Evolutionary conservation across 2,888 invertebrate genomes (phyloP).

Genomic region (Strigamia transsilvanica): DNA sequence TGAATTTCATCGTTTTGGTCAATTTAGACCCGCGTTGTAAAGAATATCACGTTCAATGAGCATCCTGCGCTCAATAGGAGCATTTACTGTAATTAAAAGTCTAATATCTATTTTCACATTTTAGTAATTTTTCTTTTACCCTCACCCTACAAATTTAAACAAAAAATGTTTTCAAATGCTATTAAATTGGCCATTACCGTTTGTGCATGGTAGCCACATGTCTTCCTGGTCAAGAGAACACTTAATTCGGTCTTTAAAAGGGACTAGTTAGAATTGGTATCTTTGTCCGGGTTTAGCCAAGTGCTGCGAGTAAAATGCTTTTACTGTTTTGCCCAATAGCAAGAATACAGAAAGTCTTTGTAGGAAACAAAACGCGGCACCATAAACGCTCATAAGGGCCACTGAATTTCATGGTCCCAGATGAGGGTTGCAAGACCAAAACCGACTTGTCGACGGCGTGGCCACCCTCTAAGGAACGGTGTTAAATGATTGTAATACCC

Average conservation of each 20-base stretch:
- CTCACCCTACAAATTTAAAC: no score
- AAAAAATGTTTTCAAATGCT: no score
- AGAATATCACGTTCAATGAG: no score
- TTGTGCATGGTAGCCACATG: not conserved
- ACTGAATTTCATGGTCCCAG: slow-evolving; percentile 14
- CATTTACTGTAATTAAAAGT: no score
- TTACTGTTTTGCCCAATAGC: slow-evolving; percentile 3
- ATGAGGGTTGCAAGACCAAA: not conserved
- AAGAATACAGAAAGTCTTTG: slow-evolving; percentile 9
- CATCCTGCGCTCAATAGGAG: no score
- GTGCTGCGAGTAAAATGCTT: not conserved
- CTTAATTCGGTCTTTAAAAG: not conserved
- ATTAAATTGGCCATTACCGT: not conserved
- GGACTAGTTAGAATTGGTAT: not conserved
- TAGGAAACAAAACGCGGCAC: not conserved
- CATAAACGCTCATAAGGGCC: slow-evolving; percentile 14
- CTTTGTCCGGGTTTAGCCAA: not conserved
- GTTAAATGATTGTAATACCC: slow-evolving; percentile 15
- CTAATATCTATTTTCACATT: no score
- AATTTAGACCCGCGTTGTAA: no score
- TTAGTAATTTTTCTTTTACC: no score
- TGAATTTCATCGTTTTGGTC: no score
- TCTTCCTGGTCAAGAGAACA: slow-evolving; percentile 4
- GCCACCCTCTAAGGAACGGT: not conserved
- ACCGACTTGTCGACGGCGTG: not conserved